These are phyloP conservation scores for Ammodramus savannarum DNA, from an alignment of 2,113 vertebrate genomes.

Conservation along the genomic window DNA sequence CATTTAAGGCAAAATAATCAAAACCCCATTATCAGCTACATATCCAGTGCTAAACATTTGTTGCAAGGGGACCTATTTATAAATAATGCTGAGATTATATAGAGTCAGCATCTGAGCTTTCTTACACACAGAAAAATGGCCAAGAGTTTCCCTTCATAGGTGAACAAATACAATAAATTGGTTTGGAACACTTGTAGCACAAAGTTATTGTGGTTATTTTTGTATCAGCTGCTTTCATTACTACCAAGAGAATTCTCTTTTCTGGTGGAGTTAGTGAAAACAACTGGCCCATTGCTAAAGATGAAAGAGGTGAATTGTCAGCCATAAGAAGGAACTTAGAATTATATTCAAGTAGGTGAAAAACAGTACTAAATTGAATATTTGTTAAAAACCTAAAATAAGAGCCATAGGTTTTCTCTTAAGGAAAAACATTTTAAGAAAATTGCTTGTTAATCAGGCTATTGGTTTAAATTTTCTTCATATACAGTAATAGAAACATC, in stretches of 20 bases:
- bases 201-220: neutral
- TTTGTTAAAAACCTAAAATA: neutral
- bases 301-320: neutral
- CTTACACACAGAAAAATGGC: neutral
- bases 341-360: neutral
- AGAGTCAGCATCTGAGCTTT: neutral
- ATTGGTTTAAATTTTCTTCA: neutral
- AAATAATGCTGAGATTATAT: neutral
- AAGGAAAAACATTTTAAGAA: neutral
- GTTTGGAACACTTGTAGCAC: neutral
- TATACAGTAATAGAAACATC: neutral
- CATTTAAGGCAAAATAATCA: neutral
- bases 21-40: neutral
- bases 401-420: neutral
- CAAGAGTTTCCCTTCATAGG: neutral
- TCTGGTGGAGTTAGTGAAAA: neutral
- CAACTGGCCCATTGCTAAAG: neutral
- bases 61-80: neutral
- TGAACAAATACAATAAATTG: neutral
- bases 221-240: neutral
- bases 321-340: neutral
- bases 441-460: neutral
- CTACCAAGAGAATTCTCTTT: neutral
- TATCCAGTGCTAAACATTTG: neutral
- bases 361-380: neutral